Evolutionary conservation across 2,113 vertebrate genomes (phyloP), one percentile per base, ranked within the genome.

Genomic region (Papio anubis): DNA sequence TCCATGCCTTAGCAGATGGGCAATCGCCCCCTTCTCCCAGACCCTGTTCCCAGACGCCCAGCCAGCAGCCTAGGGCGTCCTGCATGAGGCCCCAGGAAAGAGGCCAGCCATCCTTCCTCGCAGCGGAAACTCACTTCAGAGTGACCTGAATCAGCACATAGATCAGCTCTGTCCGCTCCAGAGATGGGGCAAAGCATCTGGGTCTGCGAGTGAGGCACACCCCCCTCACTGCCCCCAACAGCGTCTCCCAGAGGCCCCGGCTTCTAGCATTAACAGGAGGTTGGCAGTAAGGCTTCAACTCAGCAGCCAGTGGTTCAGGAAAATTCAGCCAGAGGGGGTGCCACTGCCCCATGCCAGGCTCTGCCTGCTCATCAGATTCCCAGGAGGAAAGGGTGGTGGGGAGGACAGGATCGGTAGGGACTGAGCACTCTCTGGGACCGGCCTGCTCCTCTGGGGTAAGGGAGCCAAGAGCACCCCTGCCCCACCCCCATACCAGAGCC

Each of bases 1-100:
- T 6, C 32, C 20, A 21, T 13, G 50, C 43, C 27, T 35, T 61
- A n/a, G 45, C 0, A 45, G 0, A 1, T 2, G 32, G 72, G 75
- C 81, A 52, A 50, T 11, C 21, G 3, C 32, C 73, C n/a, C 48
- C 50, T 61, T 16, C 45, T 43, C 18, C 45, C 13, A 14, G 52
- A 55, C n/a, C 38, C 1, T 1, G 66, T 57, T 40, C 76, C 80
- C 30, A 3, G n/a, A 68, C n/a, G 43, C 5, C 90, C 16, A 0
- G 5, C 4, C 18, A 12, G 57, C 3, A 55, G 78, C 45, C 40
- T 38, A 6, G 35, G 93, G 40, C 81, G 61, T 35, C 50, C 50
- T 3, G 30, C 7, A 6, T 23, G n/a, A 61, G 84, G 30, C 38
- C 81, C 45, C 72, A 40, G 43, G 48, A 81, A n/a, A 73, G 73